Conservation (phyloP, 2,113 vertebrate genomes). For the Tyrannus savana region DNA sequence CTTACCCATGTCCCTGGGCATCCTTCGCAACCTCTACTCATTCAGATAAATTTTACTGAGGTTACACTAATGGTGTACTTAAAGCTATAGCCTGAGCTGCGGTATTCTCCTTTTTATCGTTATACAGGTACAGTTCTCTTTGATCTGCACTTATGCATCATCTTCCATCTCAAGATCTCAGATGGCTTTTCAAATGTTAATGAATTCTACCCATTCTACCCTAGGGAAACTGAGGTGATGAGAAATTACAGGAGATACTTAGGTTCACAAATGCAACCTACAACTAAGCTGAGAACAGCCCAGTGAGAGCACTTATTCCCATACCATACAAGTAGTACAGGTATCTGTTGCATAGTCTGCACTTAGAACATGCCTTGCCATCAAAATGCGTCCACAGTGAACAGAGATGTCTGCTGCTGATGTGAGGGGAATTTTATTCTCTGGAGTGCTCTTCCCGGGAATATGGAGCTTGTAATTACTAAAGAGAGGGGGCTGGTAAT, state of each 20-base stretch:
- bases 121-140: not conserved
- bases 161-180: conserved; percentile 30
- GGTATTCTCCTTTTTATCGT: conserved; percentile 38
- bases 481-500: not conserved
- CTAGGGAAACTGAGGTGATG: conserved; percentile 38
- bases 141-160: conserved; percentile 11
- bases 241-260: conserved; percentile 46
- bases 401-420: conserved; percentile 19
- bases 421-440: not conserved
- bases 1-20: conserved; percentile 39
- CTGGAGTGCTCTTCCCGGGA: not conserved
- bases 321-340: conserved; percentile 13
- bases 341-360: conserved; percentile 28
- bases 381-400: not conserved
- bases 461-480: not conserved
- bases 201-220: conserved; percentile 17
- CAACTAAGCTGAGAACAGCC: not conserved
- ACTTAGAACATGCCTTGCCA: not conserved
- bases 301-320: not conserved
- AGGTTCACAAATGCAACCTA: conserved; percentile 32
- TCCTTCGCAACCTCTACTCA: not conserved
- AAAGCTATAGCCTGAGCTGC: not conserved
- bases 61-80: conserved; percentile 42
- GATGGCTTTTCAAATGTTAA: conserved; percentile 58
- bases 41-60: conserved; percentile 42